Base-by-base conservation (phyloP, 1,140 invertebrate genomes). In the Drosophila pseudoananassae region DNA sequence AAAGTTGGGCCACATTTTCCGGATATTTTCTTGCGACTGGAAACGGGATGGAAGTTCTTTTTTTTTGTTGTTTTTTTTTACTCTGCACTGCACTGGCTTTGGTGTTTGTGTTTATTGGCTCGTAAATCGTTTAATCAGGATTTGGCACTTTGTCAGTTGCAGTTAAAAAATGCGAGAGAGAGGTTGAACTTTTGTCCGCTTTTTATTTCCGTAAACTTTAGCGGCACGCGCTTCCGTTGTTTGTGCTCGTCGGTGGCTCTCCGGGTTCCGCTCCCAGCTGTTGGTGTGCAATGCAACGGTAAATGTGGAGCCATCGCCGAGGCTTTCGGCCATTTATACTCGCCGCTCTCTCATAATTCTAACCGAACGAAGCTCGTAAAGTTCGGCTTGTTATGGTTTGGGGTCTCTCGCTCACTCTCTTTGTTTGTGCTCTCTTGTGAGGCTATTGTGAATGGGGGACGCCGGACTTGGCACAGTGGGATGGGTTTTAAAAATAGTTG, bases 121-220 rank as follows among this genome's bases (percentile, higher is more conserved):
- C 50, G 65, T 68, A 69, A 69, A 69, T 69, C 33, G 66, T 70
- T 70, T 70, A 70, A 69, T 70, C 51, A 55, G 66, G 38, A 40
- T 70, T 23, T 69, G 36, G 33, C 73, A 56, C 33, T 58, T 76
- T 74, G 29, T 54, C 57, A 36, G 57, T 36, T 54, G 64, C 83
- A 68, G 63, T 64, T 45, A 6, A 12, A 54, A 43, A 36, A 17
- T 45, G 36, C 59, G 50, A 9, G 54, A 46, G 31, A 23, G 55
- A 55, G 49, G 47, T 61, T 78, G 65, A 69, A 68, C 76, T 81
- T 74, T 70, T 74, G 46, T 81, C 47, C 60, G 73, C 55, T 66
- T 80, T 36, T 33, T 78, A 88, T 89, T 88, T 88, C 84, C 79
- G 84, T 88, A 89, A 88, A 83, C 83, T 87, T 87, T 88, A 81